Conservation (phyloP, 30 jellyfish, hydroid and myxozoan species). For the Aurelia sp. region DNA sequence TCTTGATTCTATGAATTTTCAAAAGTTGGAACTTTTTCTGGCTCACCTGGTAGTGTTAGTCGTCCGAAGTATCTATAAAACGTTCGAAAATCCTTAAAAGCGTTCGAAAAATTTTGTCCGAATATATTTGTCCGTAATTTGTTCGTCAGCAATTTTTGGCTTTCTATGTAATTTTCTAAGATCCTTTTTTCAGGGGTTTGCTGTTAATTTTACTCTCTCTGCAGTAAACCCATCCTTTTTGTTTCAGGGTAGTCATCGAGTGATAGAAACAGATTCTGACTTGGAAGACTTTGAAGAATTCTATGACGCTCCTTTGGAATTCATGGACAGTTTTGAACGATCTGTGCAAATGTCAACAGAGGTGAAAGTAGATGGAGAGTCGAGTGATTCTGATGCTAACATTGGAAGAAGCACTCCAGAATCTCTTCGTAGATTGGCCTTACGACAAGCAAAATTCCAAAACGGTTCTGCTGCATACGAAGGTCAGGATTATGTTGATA, state of each 20-base stretch:
- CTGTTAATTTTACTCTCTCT: too few relatives aligned
- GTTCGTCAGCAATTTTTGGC: too few relatives aligned
- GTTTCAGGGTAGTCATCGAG: conserved; percentile 63
- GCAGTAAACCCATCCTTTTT: not conserved
- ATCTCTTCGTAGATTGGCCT: conserved; percentile 2
- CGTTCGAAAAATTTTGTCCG: too few relatives aligned
- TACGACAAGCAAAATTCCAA: conserved; percentile 12
- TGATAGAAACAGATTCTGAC: conserved; percentile 68
- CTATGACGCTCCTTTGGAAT: conserved; percentile 92
- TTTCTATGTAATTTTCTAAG: too few relatives aligned
- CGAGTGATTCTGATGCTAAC: conserved; percentile 1
- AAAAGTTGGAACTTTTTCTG: too few relatives aligned
- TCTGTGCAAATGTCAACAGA: conserved; percentile 72
- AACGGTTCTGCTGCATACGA: conserved; percentile 5
- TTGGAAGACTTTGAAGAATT: conserved; percentile 83
- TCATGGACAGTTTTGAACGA: conserved; percentile 80
- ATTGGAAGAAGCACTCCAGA: conserved; percentile 1
- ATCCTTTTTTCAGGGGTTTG: too few relatives aligned
- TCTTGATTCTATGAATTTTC: too few relatives aligned
- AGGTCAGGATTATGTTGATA: conserved; percentile 6
- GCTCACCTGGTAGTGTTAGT: too few relatives aligned
- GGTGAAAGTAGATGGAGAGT: conserved; percentile 58
- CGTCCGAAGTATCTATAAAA: too few relatives aligned
- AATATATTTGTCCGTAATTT: too few relatives aligned
- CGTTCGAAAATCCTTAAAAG: too few relatives aligned